Conservation (phyloP, 2,113 vertebrate species). For the Coregonus clupeaformis region DNA sequence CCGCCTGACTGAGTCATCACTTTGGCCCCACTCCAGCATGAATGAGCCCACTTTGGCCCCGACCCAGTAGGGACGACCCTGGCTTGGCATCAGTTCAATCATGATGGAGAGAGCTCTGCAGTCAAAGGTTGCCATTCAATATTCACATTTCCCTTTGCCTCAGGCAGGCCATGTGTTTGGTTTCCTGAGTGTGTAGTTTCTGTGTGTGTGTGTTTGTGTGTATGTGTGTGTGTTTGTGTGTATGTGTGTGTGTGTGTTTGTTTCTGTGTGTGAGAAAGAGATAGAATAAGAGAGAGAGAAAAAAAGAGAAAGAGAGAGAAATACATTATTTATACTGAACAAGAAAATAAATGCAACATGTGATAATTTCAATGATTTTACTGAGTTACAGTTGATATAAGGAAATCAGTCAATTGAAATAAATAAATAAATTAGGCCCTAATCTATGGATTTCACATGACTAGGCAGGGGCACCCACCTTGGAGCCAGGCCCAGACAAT, state of each 20-base stretch:
- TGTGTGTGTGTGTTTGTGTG: not conserved
- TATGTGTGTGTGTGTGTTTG: not conserved
- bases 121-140: slow-evolving; percentile 11
- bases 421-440: no score
- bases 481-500: no score
- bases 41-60: slow-evolving; percentile 1
- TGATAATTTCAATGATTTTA: no score
- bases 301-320: not conserved
- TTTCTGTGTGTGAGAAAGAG: not conserved
- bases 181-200: slow-evolving; percentile 3
- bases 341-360: no score
- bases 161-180: slow-evolving; percentile 8
- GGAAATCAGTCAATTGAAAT: no score
- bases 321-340: no score
- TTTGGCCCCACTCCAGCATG: not conserved
- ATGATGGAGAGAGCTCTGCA: not conserved
- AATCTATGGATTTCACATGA: no score
- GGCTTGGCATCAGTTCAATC: not conserved
- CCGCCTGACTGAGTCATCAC: not conserved
- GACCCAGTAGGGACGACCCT: not conserved
- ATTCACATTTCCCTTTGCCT: slow-evolving; percentile 12
- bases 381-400: no score
- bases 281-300: slow-evolving; percentile 2
- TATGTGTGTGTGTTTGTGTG: not conserved
- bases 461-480: no score